Conservation (phyloP, 1,140 invertebrate species). For the Lepidurus arcticus region DNA sequence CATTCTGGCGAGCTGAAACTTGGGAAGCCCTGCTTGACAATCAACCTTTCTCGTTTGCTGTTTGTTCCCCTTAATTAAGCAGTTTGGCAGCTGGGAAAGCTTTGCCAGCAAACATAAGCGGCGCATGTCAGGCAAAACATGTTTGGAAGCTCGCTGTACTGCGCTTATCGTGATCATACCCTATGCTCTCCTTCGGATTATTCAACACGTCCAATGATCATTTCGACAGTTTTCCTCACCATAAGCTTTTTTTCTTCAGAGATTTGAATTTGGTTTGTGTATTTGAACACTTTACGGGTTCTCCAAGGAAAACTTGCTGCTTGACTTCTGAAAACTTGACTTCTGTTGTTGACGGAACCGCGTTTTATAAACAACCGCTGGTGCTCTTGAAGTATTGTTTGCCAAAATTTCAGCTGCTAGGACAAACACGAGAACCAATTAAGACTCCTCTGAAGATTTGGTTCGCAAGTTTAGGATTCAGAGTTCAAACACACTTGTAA, state of each 20-base stretch:
- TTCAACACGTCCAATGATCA: no score
- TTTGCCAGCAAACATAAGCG: neutral
- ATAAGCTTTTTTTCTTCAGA: no score
- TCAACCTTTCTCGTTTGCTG: neutral
- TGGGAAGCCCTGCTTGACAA: neutral
- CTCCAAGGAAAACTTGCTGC: no score
- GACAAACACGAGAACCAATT: neutral
- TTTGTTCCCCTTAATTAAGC: constrained; percentile 19
- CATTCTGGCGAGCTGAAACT: neutral
- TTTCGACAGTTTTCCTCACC: no score
- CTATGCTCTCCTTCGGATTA: neutral
- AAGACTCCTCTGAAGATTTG: neutral
- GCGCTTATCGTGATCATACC: constrained; percentile 9
- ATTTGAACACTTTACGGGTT: no score
- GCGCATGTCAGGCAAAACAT: neutral
- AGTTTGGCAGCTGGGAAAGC: constrained; percentile 18
- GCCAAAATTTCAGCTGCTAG: neutral
- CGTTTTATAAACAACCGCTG: no score
- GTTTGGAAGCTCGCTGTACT: neutral
- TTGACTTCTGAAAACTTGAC: no score
- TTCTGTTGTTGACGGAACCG: no score
- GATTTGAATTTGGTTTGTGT: no score
- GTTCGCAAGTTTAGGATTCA: neutral
- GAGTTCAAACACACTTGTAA: neutral
- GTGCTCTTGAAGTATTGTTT: no score